These are phyloP conservation scores for Chloropsis cyanopogon DNA, from an alignment of 2,113 vertebrate species.

Conservation along the genomic window DNA sequence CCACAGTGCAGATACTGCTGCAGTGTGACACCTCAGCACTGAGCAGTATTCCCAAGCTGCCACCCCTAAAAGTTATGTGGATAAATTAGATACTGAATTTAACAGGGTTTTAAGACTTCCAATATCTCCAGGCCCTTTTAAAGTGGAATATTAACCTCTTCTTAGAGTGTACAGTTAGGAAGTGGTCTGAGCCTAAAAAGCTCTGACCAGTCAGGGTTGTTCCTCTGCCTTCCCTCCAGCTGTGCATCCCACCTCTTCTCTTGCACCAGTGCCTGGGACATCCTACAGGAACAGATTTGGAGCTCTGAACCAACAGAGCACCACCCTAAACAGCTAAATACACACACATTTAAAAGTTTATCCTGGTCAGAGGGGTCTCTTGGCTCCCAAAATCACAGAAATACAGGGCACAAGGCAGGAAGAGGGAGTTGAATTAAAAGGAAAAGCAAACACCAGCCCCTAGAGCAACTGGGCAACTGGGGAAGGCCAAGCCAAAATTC, in stretches of 20 bases:
- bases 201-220: neutral
- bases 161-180: neutral
- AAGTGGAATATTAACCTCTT: neutral
- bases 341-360: accelerated
- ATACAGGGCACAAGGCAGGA: neutral
- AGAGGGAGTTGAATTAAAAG: neutral
- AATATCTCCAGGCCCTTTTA: neutral
- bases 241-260: neutral
- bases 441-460: neutral
- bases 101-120: neutral
- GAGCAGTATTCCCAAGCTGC: neutral
- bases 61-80: neutral
- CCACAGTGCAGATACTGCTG: neutral
- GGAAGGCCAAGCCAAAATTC: neutral
- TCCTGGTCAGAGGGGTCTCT: neutral
- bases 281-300: neutral
- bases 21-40: neutral
- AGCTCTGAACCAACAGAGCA: neutral
- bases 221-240: neutral
- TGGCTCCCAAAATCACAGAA: neutral
- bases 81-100: neutral
- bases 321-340: neutral
- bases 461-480: neutral
- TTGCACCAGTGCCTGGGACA: neutral
- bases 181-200: neutral